Conservation (phyloP, 1,140 invertebrate species). For the Brachionus manjavacas region DNA sequence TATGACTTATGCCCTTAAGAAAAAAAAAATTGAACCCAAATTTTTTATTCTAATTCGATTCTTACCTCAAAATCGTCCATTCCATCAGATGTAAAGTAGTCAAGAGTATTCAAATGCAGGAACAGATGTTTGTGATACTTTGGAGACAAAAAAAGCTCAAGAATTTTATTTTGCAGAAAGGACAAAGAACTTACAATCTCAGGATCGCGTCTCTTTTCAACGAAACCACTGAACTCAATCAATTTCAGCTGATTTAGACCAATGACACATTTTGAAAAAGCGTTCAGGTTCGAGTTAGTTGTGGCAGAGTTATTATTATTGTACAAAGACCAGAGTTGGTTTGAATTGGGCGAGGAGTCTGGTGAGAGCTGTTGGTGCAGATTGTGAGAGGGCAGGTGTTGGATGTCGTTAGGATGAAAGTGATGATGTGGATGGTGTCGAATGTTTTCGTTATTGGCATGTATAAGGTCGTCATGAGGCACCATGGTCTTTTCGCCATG, state of each 20-base stretch:
- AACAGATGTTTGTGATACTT: conserved; percentile 41
- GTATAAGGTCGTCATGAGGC: conserved; percentile 1
- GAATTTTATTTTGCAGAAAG: no score
- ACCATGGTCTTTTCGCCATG: background rate
- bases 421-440: conserved; percentile 11
- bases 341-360: conserved; percentile 9
- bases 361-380: conserved; percentile 10
- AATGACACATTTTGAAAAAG: conserved; percentile 4
- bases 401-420: background rate
- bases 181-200: background rate
- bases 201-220: conserved; percentile 15
- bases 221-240: conserved; percentile 30
- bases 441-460: conserved; percentile 19
- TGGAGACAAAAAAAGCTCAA: background rate
- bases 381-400: background rate
- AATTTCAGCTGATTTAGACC: conserved; percentile 18
- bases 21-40: background rate
- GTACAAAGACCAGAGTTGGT: conserved; percentile 26
- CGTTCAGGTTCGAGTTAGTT: background rate
- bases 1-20: conserved; percentile 1
- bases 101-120: conserved; percentile 25
- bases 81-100: background rate
- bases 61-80: conserved; percentile 31
- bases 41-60: background rate
- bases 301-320: background rate